Evolutionary conservation across 2,797 vertebrate genomes (phyloP), one percentile per base, ranked within the genome.

Genomic region (Prionace glauca): DNA sequence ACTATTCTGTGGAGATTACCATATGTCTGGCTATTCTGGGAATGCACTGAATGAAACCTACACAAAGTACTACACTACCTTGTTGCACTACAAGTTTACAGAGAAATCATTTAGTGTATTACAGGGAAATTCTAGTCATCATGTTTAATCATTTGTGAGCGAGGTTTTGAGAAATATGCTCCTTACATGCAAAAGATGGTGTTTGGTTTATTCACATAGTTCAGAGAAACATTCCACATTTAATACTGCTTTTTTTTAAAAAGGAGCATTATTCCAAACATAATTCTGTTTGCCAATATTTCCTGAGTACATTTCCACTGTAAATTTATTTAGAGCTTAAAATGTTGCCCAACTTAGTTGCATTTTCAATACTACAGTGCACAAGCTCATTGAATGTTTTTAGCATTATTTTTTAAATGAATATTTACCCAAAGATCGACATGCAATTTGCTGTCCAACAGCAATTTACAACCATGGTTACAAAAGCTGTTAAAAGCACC

Each of bases 101-200:
- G 88, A 91, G 26, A 91, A 91, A 91, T 65, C 24, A 62, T 90
- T 90, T 62, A 90, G 60, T 32, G n/a, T n/a, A 65, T 91, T 91
- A 32, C 60, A 91, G 32, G 60, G 29, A 91, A 90, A 56, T 56
- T 56, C 87, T 11, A 62, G 56, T 16, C 24, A 24, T 26, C 12
- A 62, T 32, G n/a, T 90, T 62, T 90, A 90, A 90, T 90, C 26
- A 56, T 56, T 84, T 45, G 36, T 84, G 41, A 9, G 81, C 45
- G 41, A 20, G 8, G 0, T 84, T 84, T 45, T 45, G 20, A 84
- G 41, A 84, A 45, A 84, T 22, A 45, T 84, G 79, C 41, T 84
- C 36, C 81, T 84, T 24, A 36, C 81, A 20, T 45, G 36, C 36
- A 84, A 45, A 26, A n/a, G 32, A 91, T 65, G 62, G 88, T 65